Percentiles rank a stretch among this genome's conserved stretches.
Conservation (phyloP, 64 coral and sea anemone genomes). For the Actinia equina region DNA sequence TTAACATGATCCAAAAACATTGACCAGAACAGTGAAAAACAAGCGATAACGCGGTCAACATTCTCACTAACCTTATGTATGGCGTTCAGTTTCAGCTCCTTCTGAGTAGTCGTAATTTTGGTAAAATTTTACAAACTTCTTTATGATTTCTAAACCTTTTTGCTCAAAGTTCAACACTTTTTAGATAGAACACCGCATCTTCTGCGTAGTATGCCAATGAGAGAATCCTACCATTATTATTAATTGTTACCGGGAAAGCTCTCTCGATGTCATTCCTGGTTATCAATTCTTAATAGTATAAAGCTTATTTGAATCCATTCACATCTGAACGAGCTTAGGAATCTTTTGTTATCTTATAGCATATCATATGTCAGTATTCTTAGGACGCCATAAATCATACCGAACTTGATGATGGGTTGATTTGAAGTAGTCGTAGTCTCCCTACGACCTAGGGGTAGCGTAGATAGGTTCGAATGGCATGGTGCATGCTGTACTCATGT, state of each 20-base stretch:
- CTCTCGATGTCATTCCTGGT: too few species aligned
- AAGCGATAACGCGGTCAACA: too few species aligned
- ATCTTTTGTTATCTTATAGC: background rate
- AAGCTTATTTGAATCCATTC: background rate
- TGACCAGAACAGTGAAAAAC: too few species aligned
- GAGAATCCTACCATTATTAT: too few species aligned
- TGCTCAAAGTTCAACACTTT: too few species aligned
- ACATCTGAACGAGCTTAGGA: background rate
- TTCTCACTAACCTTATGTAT: too few species aligned
- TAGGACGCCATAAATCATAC: background rate
- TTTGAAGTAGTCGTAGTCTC: background rate
- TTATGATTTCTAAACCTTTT: background rate
- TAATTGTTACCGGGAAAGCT: too few species aligned
- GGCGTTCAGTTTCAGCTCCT: too few species aligned
- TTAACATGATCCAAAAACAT: too few species aligned
- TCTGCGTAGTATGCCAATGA: too few species aligned
- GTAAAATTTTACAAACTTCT: background rate
- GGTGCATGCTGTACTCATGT: background rate
- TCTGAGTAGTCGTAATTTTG: background rate
- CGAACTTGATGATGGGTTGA: background rate
- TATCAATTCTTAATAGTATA: background rate
- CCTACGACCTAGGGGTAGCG: background rate
- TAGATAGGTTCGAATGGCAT: background rate
- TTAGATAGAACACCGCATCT: too few species aligned
- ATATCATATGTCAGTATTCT: background rate